Base-by-base conservation (phyloP, 2,797 vertebrate species). In the Cyprinodon diabolis region DNA sequence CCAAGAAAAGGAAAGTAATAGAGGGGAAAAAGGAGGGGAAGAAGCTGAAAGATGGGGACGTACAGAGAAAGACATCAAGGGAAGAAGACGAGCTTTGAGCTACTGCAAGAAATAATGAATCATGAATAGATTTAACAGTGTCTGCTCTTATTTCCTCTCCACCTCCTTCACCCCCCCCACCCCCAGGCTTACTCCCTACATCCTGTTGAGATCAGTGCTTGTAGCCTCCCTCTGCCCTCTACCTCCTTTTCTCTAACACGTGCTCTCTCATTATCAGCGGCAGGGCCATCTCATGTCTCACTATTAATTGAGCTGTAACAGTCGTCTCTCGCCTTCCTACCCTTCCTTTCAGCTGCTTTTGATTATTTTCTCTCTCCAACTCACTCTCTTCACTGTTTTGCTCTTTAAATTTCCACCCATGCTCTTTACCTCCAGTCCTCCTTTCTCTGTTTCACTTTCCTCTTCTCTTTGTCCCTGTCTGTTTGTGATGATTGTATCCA, bases 71-170 rank as follows among this genome's bases (percentile, higher is more conserved):
- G 82, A 87, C 83, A 89, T 90, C 80, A 86, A 89, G 88, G 76
- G 71, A 82, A 78, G 79, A 83, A 79, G 79, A 79, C 77, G 68
- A 84, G 77, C 87, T 87, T 84, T 88, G 85, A 90, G 88, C 90
- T 58, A 80, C 86, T 75, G 86, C 76, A 83, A 81, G 88, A 90
- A 91, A 92, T 92, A 92, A 93, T 92, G 91, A 94, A 91, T 93
- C 92, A 93, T 93, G 92, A 93, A 93, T 93, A 93, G 90, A 93
- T 92, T 92, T 86, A 93, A 93, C 90, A 90, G 87, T 92, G 89
- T 91, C 90, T 91, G 87, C 88, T 91, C 92, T 92, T 92, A 91
- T 91, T 92, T 90, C 91, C 90, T 88, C 81, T 82, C 82, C 76
- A 68, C 79, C 81, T 51, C 76, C 11, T 51, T 67, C 55, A 10